Evolutionary conservation across 1,140 invertebrate genomes (phyloP), one percentile per base, ranked within the genome.

Genomic region (Camponotus pennsylvanicus): DNA sequence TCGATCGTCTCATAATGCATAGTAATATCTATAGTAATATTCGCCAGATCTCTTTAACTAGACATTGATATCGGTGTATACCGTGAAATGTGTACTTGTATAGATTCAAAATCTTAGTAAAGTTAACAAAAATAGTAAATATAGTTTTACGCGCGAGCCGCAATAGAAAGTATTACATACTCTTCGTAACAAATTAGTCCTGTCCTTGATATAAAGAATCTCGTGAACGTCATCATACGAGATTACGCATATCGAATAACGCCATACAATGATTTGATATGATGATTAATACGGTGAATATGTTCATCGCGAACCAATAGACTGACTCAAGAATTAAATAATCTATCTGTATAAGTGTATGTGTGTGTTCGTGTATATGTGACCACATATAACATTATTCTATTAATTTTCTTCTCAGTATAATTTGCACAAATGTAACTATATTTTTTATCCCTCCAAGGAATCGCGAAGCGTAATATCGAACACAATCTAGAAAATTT

Each of bases 51-150:
- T 67, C 21, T 85, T 27, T 77, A 71, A 83, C 42, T 82, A 89
- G 66, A 87, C 75, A 73, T 85, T 61, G 67, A 88, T 61, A 76
- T 73, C 27, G 83, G 77, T 49, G 61, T 88, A 37, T 85, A 86
- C 52, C 70, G 21, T 77, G 57, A 86, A 45, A 52, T 89, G 88
- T 90, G 63, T 90, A 90, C 18, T 61, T 88, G 70, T 86, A 86
- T 42, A 75, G n/a, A 75, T 42, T 75, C 69, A 18, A 27, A 27
- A 78, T 64, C 73, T 32, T 70, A 79, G 84, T 87, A 87, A 88
- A 87, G 78, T 9, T 89, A 86, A 89, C 86, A 82, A 90, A 85
- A 88, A 34, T 85, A 86, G 18, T 77, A 37, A 52, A 78, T 64
- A 83, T 75, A 64, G 27, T 3, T 73, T 1, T 86, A 63, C 45